Conservation (phyloP, 2,888 invertebrate genomes). For the Diaprepes abbreviatus region DNA sequence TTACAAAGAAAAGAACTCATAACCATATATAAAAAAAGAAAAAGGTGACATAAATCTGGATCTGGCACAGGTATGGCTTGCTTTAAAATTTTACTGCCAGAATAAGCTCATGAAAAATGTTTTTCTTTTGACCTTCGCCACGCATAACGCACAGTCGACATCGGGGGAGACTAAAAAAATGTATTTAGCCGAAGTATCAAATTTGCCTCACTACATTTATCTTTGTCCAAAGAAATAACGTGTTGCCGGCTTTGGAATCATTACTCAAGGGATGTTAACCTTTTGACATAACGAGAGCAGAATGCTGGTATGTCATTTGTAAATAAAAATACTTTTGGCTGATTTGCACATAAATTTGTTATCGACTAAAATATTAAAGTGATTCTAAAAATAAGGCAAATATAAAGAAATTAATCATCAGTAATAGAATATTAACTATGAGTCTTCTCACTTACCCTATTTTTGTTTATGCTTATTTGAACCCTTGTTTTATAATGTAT, state of each 20-base stretch:
- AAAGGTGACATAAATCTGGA: neutral
- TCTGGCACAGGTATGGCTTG: neutral
- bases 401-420: no score
- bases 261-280: conserved; percentile 29
- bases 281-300: conserved; percentile 21
- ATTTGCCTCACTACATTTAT: conserved; percentile 30
- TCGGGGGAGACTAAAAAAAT: conserved; percentile 16
- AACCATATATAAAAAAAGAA: neutral
- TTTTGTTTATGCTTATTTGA: no score
- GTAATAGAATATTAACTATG: no score
- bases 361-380: no score
- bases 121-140: conserved; percentile 20
- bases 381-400: no score
- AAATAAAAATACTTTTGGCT: conserved; percentile 20
- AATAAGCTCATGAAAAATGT: conserved; percentile 12
- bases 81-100: conserved; percentile 7
- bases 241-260: conserved; percentile 21
- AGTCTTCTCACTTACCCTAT: no score
- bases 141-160: conserved; percentile 12
- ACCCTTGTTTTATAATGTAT: no score
- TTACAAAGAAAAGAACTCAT: neutral
- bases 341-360: neutral
- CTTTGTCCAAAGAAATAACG: conserved; percentile 33
- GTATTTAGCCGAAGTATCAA: conserved; percentile 30
- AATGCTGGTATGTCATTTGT: neutral